Evolutionary conservation across 2,888 invertebrate species (phyloP), one percentile per base, ranked within the genome.

Genomic region (Thecophora atra): DNA sequence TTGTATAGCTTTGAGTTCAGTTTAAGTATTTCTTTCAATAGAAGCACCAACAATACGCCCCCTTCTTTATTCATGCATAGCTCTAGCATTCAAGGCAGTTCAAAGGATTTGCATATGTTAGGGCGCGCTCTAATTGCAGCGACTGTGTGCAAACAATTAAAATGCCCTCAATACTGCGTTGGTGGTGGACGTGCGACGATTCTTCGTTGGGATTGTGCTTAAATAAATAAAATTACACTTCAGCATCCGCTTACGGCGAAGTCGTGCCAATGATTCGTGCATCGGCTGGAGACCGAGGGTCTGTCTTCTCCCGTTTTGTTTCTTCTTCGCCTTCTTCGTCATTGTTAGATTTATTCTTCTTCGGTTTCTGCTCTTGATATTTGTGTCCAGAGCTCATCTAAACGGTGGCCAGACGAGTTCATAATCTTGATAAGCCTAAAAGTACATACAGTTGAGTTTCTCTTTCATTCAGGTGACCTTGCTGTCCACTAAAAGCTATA

Each of bases 201-300:
- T 56, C 24, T 44, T 44, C 8, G 44, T 44, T 44, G 44, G 7
- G 47, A 47, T 5, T 4, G 47, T 63, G 63, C 63, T 52, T 70
- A 63, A 63, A 70, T 70, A 70, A 70, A 70, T 70, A 70, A 70
- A 52, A 63, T 70, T 52, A 70, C 63, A 70, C 51, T 62, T 52
- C 24, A 70, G 51, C 63, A 51, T 63, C 62, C 63, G 70, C 52
- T 30, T 19, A 21, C 26, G 69, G 69, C 60, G 60, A n/a, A 44
- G 56, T 66, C 58, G 58, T 51, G 68, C 51, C n/a, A 54, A 64
- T 70, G 67, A 54, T 70, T 66, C 56, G 65, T 37, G 70, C 63
- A 71, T 62, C 37, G 56, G 67, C 56, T 71, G 64, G 51, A 63
- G 28, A 13, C 6, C 17, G 47, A 24, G 17, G 8, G n/a, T 19